Percentiles rank a stretch among this genome's conserved stretches.
Conservation (phyloP, 2,888 invertebrate genomes). For the Lasioglossum lativentre region DNA sequence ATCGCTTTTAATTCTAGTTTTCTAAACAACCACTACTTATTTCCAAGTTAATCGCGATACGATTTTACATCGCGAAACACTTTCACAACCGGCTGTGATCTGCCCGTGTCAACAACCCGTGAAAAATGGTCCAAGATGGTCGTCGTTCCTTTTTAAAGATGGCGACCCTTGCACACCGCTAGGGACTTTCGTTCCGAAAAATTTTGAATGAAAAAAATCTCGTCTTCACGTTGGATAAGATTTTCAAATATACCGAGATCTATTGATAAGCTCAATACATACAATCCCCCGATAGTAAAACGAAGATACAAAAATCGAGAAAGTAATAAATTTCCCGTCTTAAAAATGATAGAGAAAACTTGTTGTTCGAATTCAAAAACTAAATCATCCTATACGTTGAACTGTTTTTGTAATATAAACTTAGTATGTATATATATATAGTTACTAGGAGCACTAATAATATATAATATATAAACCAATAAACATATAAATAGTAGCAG, state of each 20-base stretch:
- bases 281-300: not conserved
- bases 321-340: not conserved
- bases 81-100: slow-evolving; percentile 81
- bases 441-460: too few species aligned
- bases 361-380: not conserved
- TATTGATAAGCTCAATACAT: not conserved
- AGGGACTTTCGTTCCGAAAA: slow-evolving; percentile 57
- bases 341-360: not conserved
- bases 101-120: slow-evolving; percentile 82
- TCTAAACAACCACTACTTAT: slow-evolving; percentile 51
- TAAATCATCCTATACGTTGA: not conserved
- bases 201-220: slow-evolving; percentile 1
- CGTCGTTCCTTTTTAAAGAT: slow-evolving; percentile 70
- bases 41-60: slow-evolving; percentile 61
- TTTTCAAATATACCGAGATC: slow-evolving; percentile 8
- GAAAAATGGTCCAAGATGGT: slow-evolving; percentile 80
- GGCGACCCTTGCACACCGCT: slow-evolving; percentile 57
- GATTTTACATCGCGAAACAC: slow-evolving; percentile 76
- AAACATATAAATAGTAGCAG: too few species aligned
- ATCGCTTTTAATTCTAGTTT: slow-evolving; percentile 41
- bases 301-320: too few species aligned
- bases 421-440: too few species aligned
- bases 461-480: too few species aligned
- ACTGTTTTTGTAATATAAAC: not conserved
- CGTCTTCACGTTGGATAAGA: not conserved